Conservation (phyloP, 2,797 vertebrate species). For the Xiphorhynchus erythropygius region DNA sequence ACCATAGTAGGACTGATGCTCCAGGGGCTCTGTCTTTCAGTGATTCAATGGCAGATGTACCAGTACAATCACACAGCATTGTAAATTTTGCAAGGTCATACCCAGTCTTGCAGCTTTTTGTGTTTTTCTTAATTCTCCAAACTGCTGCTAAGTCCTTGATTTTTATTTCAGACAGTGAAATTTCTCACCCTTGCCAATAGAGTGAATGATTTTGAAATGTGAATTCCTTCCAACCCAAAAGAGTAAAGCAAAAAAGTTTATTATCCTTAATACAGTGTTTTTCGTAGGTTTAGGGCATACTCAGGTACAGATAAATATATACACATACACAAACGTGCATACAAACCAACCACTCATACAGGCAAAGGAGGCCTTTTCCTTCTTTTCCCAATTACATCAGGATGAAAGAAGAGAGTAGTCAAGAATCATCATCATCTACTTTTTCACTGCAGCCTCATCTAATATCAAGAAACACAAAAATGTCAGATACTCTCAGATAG, state of each 20-base stretch:
- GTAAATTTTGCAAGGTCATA: neutral
- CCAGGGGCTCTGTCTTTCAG: neutral
- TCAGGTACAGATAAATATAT: rapidly evolving
- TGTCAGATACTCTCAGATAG: neutral
- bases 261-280: neutral
- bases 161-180: neutral
- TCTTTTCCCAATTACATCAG: neutral
- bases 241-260: neutral
- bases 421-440: neutral
- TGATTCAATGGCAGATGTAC: neutral
- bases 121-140: neutral
- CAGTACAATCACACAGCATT: neutral
- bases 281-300: neutral
- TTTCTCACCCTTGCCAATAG: neutral
- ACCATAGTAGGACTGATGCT: rapidly evolving
- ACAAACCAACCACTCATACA: neutral
- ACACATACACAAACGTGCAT: neutral
- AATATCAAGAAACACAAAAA: neutral
- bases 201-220: neutral
- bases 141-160: neutral
- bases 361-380: neutral
- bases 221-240: neutral
- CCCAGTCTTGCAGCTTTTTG: neutral
- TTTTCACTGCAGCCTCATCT: neutral
- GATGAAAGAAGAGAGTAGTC: neutral